Evolutionary conservation across 2,113 vertebrate species (phyloP), one percentile per base, ranked within the genome.

Genomic region (Zosterops borbonicus): DNA sequence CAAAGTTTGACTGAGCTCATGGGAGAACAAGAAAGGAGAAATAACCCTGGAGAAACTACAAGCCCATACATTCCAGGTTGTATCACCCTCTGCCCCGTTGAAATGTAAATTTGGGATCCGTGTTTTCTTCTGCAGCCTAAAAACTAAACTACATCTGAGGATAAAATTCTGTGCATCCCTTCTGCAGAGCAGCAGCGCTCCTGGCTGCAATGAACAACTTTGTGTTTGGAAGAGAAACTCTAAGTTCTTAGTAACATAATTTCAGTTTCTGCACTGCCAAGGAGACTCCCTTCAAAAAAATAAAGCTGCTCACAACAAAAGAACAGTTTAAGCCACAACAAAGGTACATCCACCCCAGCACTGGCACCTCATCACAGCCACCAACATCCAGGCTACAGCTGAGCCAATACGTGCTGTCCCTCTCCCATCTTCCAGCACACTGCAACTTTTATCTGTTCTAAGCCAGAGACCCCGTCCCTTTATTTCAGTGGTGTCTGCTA

Each of bases 331-430:
- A 75, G 37, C 56, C 22, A 53, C 1, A 7, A 17, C 58, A 27
- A 44, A 62, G 53, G 20, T 7, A 70, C 14, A 47, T 18, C 44
- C 49, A 56, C 23, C 41, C 73, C 29, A 15, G 37, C 31, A n/a
- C 25, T 6, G 2, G 14, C 28, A 44, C 31, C 31, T 56, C 53
- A 79, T 44, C 20, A 9, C 0, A 1, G 35, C 56, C 73, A 47
- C 50, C 24, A 67, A 24, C 11, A 74, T 4, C 31, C 68, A 39
- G 58, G 50, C 35, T 9, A 63, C 7, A 58, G 29, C 11, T 1
- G 4, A 86, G 31, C 22, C 41, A 81, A 21, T 3, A 37, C 0
- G 0, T 3, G 28, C 47, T 12, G 39, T 16, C 22, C 12, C 24
- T 42, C 52, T 69, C 42, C 29, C n/a, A 14, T 9, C 24, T 42